Conservation (phyloP, 2,888 invertebrate genomes). For the Dione juno region DNA sequence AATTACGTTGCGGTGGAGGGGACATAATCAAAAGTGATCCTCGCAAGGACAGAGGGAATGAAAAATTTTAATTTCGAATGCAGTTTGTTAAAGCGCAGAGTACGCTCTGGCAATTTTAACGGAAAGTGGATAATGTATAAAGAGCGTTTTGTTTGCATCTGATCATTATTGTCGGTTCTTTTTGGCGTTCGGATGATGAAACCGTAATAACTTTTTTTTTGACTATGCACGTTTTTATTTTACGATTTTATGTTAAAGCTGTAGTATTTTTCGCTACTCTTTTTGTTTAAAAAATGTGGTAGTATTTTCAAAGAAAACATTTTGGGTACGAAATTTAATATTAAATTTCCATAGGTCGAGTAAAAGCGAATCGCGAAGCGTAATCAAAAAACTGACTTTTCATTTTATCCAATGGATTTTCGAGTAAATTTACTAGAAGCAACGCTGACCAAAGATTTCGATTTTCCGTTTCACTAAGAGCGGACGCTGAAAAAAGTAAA, state of each 20-base stretch:
- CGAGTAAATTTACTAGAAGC: slow-evolving; percentile 37
- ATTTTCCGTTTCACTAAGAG: slow-evolving; percentile 43
- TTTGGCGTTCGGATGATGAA: slow-evolving; percentile 45
- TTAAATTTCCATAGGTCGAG: slow-evolving; percentile 2
- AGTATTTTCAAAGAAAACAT: slow-evolving; percentile 6
- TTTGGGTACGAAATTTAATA: not conserved
- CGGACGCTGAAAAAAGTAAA: slow-evolving; percentile 54
- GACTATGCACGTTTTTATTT: slow-evolving; percentile 27
- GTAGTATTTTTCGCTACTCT: slow-evolving; percentile 16
- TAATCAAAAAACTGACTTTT: slow-evolving; percentile 16
- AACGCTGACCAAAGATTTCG: slow-evolving; percentile 44
- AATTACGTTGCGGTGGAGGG: slow-evolving; percentile 77
- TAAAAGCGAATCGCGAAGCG: slow-evolving; percentile 8
- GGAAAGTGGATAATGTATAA: slow-evolving; percentile 73
- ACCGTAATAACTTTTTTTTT: slow-evolving; percentile 37
- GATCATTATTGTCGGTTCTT: slow-evolving; percentile 68
- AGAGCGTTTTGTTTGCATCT: slow-evolving; percentile 68
- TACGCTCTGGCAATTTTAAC: slow-evolving; percentile 62
- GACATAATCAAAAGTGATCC: slow-evolving; percentile 81
- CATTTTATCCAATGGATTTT: slow-evolving; percentile 33
- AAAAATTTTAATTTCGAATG: slow-evolving; percentile 83
- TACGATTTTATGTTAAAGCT: slow-evolving; percentile 17
- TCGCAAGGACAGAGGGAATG: slow-evolving; percentile 65
- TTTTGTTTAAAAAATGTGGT: slow-evolving; percentile 2
- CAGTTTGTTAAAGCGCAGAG: slow-evolving; percentile 82